Evolutionary conservation across 2,113 vertebrate species (phyloP).

Genomic region (Carassius gibelio): DNA sequence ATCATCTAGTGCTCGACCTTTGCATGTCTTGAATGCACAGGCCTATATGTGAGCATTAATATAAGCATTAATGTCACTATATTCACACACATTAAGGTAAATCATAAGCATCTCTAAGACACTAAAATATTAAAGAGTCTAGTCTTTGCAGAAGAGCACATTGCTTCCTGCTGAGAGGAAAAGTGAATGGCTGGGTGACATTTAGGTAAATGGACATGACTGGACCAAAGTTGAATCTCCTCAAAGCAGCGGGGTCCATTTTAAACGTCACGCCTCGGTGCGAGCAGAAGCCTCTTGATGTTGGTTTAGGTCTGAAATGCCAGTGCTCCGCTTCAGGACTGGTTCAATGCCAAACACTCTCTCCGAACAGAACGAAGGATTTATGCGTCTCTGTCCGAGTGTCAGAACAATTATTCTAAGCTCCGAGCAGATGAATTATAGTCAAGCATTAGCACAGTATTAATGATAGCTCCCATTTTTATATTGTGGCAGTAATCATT

Average conservation of each 20-base stretch:
- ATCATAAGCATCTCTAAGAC: not conserved
- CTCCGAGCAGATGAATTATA: conserved; percentile 74
- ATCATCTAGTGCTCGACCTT: conserved; percentile 57
- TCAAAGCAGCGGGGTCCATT: conserved; percentile 37
- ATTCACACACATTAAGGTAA: not conserved
- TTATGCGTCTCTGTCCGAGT: conserved; percentile 77
- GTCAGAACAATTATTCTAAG: conserved; percentile 75
- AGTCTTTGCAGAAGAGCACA: not conserved
- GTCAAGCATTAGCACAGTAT: conserved; percentile 72
- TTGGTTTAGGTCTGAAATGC: conserved; percentile 34
- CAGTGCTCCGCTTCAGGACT: conserved; percentile 70
- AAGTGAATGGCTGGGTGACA: conserved; percentile 7
- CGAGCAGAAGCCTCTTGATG: not conserved
- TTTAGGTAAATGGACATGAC: not conserved
- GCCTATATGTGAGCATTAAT: conserved; percentile 32
- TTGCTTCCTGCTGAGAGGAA: not conserved
- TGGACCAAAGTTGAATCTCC: conserved; percentile 23
- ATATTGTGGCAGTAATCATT: conserved; percentile 67
- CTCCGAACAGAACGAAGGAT: conserved; percentile 73
- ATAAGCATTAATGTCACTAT: not conserved
- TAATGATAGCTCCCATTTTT: conserved; percentile 67
- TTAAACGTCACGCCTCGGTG: not conserved
- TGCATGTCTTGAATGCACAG: conserved; percentile 57
- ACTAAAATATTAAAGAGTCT: not conserved
- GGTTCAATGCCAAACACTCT: conserved; percentile 75